phyloP scores from a whole-genome alignment of 2,888 invertebrate species.

The Caenorhabditis sp. region DNA sequence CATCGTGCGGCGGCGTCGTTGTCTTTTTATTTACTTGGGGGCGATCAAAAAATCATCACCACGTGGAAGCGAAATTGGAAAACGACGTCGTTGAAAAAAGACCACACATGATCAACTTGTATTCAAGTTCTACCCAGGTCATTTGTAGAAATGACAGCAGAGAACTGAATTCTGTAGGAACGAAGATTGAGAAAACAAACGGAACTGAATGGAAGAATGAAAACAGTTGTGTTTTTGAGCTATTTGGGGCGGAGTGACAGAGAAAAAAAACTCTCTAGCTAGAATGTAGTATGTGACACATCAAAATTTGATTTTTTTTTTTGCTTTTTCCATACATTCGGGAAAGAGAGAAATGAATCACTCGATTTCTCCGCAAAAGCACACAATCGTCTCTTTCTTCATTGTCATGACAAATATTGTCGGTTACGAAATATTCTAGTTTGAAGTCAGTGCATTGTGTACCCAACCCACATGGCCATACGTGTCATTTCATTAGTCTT shows the following conservation, averaged over 20 bases:
- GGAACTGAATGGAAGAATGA: neutral
- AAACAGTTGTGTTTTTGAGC: neutral
- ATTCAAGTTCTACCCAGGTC: slow-evolving; percentile 9
- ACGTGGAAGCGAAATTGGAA: neutral
- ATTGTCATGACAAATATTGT: neutral
- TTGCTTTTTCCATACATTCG: too few species aligned
- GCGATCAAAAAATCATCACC: neutral
- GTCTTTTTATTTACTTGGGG: neutral
- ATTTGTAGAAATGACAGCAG: too few species aligned
- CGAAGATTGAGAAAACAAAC: neutral
- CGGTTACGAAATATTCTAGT: neutral
- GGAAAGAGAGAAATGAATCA: neutral
- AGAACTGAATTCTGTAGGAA: too few species aligned
- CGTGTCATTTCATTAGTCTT: neutral
- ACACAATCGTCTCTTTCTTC: neutral
- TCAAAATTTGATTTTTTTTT: too few species aligned
- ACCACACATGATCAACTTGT: neutral
- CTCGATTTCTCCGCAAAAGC: neutral
- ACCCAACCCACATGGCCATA: neutral
- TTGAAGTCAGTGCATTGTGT: neutral
- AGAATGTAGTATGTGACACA: too few species aligned
- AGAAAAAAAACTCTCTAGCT: neutral
- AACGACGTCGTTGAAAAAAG: neutral
- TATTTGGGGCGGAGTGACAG: neutral
- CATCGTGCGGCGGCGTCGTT: neutral